Base-by-base conservation (phyloP, 92 coral and sea anemone species). In the Scolanthus callimorphus region DNA sequence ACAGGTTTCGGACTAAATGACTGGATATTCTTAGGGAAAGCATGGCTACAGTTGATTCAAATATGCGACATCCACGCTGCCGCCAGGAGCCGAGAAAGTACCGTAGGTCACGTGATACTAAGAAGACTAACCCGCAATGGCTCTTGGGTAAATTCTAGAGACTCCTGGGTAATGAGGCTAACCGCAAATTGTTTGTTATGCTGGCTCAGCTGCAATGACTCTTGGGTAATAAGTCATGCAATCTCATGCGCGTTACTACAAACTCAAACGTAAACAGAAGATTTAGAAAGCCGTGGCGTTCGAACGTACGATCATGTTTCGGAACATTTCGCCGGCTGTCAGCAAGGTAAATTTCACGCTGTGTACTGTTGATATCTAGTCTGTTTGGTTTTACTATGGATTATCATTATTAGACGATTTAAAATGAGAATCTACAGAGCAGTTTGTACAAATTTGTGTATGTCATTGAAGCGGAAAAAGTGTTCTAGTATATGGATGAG, bases 1-100 rank as follows among this genome's bases (percentile, higher is more conserved):
- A 81, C 57, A 94, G 62, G 62, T 65, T 69, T 58, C 99, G 65
- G 13, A 79, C 92, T 70, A 94, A 73, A 57, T 80, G 1, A 48
- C 87, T 73, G 57, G 94, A 84, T 44, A 94, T 84, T 59, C 96
- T 70, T 52, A 84, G 69, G 17, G 99, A 94, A 94, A 94, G 96
- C 99, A 94, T 94, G 80, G 65, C 48, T 68, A 20, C 17, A 56
- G 63, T 68, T 68, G 75, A 57, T 19, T 55, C 47, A 56, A 57
- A 41, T 55, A 59, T 68, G 58, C 75, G 58, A 68, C 75, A 26
- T 68, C 57, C 75, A 68, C 75, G 75, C 75, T 68, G 75, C 75
- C 65, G 74, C 64, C 74, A 47, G 64, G 74, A 67, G 55, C 63
- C 27, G 57, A 20, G 61, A 43, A 39, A 67, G 53, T 25, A 55